These are phyloP conservation scores for Melanerpes aurifrons DNA, from an alignment of 2,113 vertebrate species.

Conservation along the genomic window DNA sequence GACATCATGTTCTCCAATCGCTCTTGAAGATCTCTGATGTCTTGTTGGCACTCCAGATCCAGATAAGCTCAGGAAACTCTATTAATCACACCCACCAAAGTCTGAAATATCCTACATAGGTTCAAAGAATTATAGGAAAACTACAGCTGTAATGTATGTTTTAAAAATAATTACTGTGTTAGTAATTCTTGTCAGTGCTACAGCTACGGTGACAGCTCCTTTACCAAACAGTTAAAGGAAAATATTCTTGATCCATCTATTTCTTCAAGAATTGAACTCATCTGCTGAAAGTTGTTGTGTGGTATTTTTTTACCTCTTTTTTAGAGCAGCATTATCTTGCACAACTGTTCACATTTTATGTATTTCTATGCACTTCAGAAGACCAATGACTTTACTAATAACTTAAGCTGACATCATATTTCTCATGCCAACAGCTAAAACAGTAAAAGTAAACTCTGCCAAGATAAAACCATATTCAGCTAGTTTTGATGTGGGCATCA, in stretches of 20 bases:
- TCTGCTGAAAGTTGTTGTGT: background rate
- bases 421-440: background rate
- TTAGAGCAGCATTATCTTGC: background rate
- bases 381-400: background rate
- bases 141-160: background rate
- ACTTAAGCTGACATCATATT: background rate
- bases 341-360: background rate
- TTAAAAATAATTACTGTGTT: background rate
- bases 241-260: background rate
- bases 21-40: background rate
- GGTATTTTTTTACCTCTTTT: background rate
- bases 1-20: background rate
- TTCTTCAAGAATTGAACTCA: background rate
- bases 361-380: background rate
- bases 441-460: background rate
- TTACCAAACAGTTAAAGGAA: background rate
- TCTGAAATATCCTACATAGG: background rate
- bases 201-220: background rate
- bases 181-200: background rate
- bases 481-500: background rate
- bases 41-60: background rate
- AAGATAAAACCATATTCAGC: background rate
- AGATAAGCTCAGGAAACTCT: background rate
- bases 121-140: background rate
- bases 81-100: background rate